Conservation (phyloP, 2,113 vertebrate genomes). For the Gymnogyps californianus region DNA sequence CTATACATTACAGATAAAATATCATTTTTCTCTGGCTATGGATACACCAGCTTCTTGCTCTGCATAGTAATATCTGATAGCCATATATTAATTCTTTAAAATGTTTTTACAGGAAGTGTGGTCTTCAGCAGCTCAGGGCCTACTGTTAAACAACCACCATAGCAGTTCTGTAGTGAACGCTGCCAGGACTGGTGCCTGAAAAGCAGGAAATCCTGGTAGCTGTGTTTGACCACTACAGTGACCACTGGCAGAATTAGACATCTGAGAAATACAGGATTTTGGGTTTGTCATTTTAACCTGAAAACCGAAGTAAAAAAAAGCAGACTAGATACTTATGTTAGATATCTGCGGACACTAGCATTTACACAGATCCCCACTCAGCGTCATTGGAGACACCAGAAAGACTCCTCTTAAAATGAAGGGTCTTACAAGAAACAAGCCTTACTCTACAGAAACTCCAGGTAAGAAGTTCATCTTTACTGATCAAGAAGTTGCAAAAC, state of each 20-base stretch:
- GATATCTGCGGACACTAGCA: accelerated
- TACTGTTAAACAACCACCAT: background rate
- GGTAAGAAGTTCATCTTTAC: background rate
- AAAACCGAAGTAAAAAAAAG: background rate
- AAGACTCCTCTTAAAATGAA: background rate
- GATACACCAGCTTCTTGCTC: background rate
- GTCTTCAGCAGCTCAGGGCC: background rate
- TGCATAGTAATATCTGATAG: background rate
- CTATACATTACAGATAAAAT: background rate
- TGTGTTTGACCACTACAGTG: background rate
- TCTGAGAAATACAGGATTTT: background rate
- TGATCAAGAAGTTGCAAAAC: background rate
- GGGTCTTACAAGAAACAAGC: background rate
- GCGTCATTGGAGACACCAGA: background rate
- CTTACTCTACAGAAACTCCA: background rate
- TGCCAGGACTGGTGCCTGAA: background rate
- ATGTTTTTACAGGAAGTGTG: background rate
- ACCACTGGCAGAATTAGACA: background rate
- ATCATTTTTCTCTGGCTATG: background rate
- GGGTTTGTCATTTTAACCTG: background rate
- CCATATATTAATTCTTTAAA: background rate
- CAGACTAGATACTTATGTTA: background rate
- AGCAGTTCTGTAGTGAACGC: background rate
- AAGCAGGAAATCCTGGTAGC: background rate
- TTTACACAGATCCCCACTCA: background rate